These are phyloP conservation scores for Magallana angulata DNA, from an alignment of 1,140 invertebrate species.

Conservation along the genomic window DNA sequence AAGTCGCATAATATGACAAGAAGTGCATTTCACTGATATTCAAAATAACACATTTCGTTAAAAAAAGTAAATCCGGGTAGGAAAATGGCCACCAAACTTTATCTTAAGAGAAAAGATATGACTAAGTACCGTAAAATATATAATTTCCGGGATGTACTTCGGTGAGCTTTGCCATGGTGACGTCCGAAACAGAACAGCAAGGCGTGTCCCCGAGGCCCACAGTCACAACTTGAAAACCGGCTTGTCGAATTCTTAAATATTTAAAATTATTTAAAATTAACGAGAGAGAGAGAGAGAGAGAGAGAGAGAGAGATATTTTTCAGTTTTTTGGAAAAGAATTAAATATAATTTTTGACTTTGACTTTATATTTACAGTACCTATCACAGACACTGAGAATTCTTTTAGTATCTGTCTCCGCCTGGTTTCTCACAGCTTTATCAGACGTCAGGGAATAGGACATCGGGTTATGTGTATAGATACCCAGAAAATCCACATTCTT, in stretches of 20 bases:
- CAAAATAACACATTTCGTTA: too few relatives aligned
- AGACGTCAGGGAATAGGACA: constrained; percentile 62
- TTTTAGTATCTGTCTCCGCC: constrained; percentile 45
- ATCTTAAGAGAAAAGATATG: too few relatives aligned
- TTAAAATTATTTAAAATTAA: background rate
- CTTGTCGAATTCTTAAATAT: constrained; percentile 58
- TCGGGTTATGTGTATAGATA: constrained; percentile 73
- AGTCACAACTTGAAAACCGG: constrained; percentile 61
- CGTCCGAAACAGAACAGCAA: constrained; percentile 68
- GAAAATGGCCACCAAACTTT: too few relatives aligned
- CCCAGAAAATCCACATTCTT: constrained; percentile 64
- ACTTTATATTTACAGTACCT: background rate
- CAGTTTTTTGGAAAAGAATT: too few relatives aligned
- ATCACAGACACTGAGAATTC: background rate
- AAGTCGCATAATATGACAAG: too few relatives aligned
- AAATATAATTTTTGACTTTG: too few relatives aligned
- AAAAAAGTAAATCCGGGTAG: too few relatives aligned
- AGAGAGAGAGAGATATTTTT: too few relatives aligned
- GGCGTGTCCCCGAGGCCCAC: constrained; percentile 76
- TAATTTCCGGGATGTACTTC: constrained; percentile 79
- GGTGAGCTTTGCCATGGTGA: constrained; percentile 61
- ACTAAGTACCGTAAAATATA: constrained; percentile 73
- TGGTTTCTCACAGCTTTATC: constrained; percentile 52
- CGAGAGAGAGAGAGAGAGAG: background rate
- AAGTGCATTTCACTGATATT: too few relatives aligned